Base-by-base conservation (phyloP, 2,888 invertebrate genomes). In the Dromius quadrimaculatus region DNA sequence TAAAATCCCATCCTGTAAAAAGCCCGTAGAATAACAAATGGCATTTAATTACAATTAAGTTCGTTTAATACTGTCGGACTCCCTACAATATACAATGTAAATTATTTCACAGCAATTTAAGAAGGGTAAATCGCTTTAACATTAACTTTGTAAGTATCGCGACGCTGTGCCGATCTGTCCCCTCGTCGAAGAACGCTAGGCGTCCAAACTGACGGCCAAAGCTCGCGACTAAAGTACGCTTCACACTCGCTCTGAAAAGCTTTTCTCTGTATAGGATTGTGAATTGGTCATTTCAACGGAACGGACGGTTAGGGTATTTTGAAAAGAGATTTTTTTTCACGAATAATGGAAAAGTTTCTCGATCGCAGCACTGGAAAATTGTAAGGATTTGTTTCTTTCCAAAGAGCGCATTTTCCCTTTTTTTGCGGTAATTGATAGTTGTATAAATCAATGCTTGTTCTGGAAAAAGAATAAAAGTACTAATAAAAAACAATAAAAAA, bases 51-150 rank as follows among this genome's bases (percentile, higher is more conserved):
- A 65, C 65, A 65, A 65, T 65, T 65, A 65, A 65, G 65, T 65
- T 65, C 54, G 65, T 32, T 68, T 68, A 68, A 68, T 68, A 57
- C 57, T 68, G 68, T 68, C 41, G 41, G 68, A 41, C 59, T 68
- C 57, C 9, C 41, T 57, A 43, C 68, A 68, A 68, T 68, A 68
- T 68, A 57, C 68, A 68, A 68, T 68, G 57, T 68, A 68, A 68
- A 68, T 68, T 68, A 68, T 68, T 68, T 32, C 68, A 38, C 41
- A 43, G 68, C 43, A 68, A 68, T 68, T 68, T 57, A 43, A 57
- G 57, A 43, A 41, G 9, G 57, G 43, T 19, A 13, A 15, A n/a
- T 57, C 15, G 32, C 8, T n/a, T n/a, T n/a, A n/a, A n/a, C n/a
- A n/a, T n/a, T n/a, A n/a, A 5, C 28, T 13, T 13, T 8, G 17